Evolutionary conservation across 2,113 vertebrate genomes (phyloP).

Genomic region (Barbus barbus): DNA sequence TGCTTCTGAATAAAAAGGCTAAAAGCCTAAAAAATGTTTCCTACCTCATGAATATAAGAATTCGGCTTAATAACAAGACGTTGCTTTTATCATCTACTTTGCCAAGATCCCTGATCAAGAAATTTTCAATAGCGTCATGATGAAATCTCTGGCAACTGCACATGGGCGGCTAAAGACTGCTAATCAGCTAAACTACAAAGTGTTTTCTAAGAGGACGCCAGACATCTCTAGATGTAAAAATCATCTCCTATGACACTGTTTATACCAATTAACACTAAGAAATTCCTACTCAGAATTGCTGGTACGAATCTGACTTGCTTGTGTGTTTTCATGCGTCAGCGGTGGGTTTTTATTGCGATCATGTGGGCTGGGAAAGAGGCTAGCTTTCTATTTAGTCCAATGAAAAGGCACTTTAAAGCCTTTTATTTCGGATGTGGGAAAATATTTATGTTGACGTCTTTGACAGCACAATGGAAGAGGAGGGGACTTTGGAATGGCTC

Average conservation of each 20-base stretch:
- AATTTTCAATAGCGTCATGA: background rate
- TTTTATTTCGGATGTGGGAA: constrained; percentile 51
- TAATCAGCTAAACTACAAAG: background rate
- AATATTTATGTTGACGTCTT: constrained; percentile 39
- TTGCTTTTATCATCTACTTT: background rate
- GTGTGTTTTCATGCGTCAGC: constrained; percentile 28
- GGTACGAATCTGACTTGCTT: constrained; percentile 3
- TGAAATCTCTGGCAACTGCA: constrained; percentile 4
- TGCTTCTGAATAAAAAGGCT: background rate
- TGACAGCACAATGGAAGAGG: constrained; percentile 50
- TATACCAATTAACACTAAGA: constrained; percentile 19
- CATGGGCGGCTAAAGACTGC: background rate
- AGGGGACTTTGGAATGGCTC: constrained; percentile 47
- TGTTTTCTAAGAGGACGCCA: constrained; percentile 16
- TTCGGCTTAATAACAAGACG: background rate
- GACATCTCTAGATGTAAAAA: background rate
- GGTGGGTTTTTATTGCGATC: constrained; percentile 9
- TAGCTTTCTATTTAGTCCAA: constrained; percentile 18
- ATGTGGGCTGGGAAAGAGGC: constrained; percentile 39
- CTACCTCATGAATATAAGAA: background rate
- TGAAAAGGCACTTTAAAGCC: constrained; percentile 57
- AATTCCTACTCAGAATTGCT: constrained; percentile 26
- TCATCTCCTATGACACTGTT: constrained; percentile 30
- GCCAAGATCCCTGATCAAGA: background rate
- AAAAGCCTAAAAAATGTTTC: background rate